phyloP scores from a whole-genome alignment of 1,140 invertebrate genomes.

The Lineus longissimus region DNA sequence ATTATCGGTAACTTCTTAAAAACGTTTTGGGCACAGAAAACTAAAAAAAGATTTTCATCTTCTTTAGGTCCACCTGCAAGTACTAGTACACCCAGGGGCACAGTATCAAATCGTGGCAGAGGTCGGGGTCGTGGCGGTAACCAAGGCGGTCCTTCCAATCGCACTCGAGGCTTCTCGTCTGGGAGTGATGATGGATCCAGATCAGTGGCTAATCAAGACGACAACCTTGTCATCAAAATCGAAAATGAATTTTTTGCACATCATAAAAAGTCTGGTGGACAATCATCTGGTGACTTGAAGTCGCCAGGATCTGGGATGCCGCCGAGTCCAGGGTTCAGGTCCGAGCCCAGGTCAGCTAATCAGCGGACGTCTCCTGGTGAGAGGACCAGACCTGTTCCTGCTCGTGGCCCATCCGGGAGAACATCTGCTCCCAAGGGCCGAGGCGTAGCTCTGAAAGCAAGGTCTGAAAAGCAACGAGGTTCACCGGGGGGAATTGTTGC shows the following conservation, averaged over 20 bases:
- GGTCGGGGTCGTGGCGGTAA: neutral
- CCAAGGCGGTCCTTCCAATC: neutral
- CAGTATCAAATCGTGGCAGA: neutral
- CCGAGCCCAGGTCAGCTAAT: neutral
- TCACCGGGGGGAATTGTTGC: too few relatives aligned
- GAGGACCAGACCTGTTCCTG: neutral
- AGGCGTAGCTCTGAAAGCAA: too few relatives aligned
- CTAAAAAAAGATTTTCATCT: too few relatives aligned
- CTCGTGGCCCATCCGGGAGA: neutral
- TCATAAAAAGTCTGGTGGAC: neutral
- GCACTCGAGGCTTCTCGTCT: neutral
- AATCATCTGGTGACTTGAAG: too few relatives aligned
- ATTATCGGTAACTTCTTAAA: too few relatives aligned
- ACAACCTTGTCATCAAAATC: slow-evolving; percentile 12
- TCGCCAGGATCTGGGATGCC: neutral
- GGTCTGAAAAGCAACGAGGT: too few relatives aligned
- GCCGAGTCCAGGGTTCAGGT: neutral
- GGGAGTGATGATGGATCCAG: slow-evolving; percentile 10
- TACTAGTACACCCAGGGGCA: neutral
- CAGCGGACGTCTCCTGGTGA: neutral
- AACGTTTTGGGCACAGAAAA: too few relatives aligned
- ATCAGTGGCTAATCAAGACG: slow-evolving; percentile 9
- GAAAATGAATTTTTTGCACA: neutral
- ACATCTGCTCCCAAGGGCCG: neutral
- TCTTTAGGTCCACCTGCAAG: neutral